Conservation (phyloP, 2,888 invertebrate species). For the Lasioglossum marginatum region DNA sequence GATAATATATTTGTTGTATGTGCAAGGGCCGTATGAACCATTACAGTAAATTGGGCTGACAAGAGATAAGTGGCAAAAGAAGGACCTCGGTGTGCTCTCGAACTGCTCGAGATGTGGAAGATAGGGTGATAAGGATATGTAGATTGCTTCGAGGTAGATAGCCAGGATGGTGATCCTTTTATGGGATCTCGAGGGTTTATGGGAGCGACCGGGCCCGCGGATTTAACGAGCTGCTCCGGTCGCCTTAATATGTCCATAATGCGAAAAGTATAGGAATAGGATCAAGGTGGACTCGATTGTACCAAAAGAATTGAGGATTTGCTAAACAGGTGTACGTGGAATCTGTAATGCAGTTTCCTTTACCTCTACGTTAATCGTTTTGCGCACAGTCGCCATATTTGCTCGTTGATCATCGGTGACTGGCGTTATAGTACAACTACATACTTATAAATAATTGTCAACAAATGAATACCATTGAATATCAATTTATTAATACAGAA, state of each 20-base stretch:
- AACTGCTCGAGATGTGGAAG: slow-evolving; percentile 33
- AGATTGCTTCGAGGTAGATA: slow-evolving; percentile 1
- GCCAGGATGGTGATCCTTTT: background rate
- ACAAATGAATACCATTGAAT: no score
- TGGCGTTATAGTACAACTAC: no score
- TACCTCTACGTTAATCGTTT: background rate
- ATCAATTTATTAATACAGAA: no score
- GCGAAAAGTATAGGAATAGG: background rate
- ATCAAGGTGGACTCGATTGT: background rate
- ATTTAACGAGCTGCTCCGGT: background rate
- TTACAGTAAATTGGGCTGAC: slow-evolving; percentile 33
- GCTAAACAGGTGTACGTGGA: background rate
- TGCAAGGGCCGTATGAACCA: slow-evolving; percentile 1
- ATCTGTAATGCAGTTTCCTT: background rate
- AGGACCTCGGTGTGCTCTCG: slow-evolving; percentile 21
- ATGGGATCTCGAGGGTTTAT: background rate
- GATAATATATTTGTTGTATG: slow-evolving; percentile 45
- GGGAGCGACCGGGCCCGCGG: background rate
- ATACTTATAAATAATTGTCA: no score
- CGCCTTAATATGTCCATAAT: background rate
- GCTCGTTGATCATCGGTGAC: no score
- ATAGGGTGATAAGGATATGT: slow-evolving; percentile 25
- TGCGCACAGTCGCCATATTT: no score
- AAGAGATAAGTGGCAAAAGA: slow-evolving; percentile 11
- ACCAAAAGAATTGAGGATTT: background rate